Percentiles rank a stretch among this genome's conserved stretches.
Evolutionary conservation across 2,888 invertebrate species (phyloP).

Genomic region (Caenorhabditis sp.): DNA sequence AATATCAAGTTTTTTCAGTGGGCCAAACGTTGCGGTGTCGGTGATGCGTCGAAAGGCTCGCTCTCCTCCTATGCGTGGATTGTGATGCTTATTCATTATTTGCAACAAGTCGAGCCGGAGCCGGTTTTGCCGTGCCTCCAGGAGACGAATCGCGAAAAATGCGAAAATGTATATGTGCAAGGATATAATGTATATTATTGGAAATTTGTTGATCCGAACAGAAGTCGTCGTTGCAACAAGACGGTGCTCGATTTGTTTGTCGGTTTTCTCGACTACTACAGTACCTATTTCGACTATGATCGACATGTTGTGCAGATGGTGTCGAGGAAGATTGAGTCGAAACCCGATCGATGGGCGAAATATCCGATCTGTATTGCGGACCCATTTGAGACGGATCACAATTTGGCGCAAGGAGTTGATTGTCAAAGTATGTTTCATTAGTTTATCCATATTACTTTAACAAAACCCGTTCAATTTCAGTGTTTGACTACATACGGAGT

Average conservation of each 20-base stretch:
- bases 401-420: slow-evolving; percentile 75
- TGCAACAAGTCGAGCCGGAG: slow-evolving; percentile 73
- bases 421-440: slow-evolving; percentile 28
- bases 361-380: slow-evolving; percentile 77
- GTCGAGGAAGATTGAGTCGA: slow-evolving; percentile 37
- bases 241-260: slow-evolving; percentile 50
- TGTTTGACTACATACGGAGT: slow-evolving; percentile 48
- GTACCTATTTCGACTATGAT: slow-evolving; percentile 65
- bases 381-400: slow-evolving; percentile 77
- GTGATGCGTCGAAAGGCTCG: slow-evolving; percentile 77
- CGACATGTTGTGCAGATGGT: slow-evolving; percentile 46
- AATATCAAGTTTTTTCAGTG: slow-evolving; percentile 22
- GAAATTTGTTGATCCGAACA: slow-evolving; percentile 41
- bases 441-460: background rate
- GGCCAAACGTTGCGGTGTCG: slow-evolving; percentile 61
- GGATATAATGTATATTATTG: slow-evolving; percentile 52
- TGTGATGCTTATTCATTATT: slow-evolving; percentile 76
- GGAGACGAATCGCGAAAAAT: slow-evolving; percentile 72
- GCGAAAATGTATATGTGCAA: slow-evolving; percentile 35
- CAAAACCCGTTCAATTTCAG: slow-evolving; percentile 14
- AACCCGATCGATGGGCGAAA: slow-evolving; percentile 74
- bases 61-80: slow-evolving; percentile 78
- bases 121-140: slow-evolving; percentile 77
- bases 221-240: slow-evolving; percentile 16
- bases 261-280: slow-evolving; percentile 74